A percentile compares a stretch with the other conserved stretches of the same genome.
phyloP scores from a whole-genome alignment of 2,888 invertebrate species.

The Lycaena phlaeas region DNA sequence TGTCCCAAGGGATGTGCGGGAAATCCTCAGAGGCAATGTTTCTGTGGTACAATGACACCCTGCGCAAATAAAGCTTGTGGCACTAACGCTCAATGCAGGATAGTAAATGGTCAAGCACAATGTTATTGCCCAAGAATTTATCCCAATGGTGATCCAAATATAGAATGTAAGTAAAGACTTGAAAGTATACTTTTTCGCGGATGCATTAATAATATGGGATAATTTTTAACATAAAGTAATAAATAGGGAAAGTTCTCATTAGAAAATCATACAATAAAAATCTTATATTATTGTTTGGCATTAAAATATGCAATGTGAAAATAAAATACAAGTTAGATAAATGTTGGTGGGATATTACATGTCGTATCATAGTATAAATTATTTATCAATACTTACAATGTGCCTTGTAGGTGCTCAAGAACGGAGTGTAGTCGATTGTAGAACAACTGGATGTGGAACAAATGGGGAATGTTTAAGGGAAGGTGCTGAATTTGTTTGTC shows the following conservation, averaged over 20 bases:
- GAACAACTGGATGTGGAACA: constrained; percentile 86
- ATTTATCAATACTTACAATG: neutral
- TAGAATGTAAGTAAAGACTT: constrained; percentile 83
- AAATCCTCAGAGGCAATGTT: constrained; percentile 85
- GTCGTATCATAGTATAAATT: too few relatives aligned
- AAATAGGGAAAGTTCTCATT: too few relatives aligned
- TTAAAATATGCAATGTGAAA: neutral
- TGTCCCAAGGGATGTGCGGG: constrained; percentile 87
- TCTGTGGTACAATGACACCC: constrained; percentile 82
- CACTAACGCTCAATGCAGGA: constrained; percentile 84
- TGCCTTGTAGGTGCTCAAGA: constrained; percentile 72
- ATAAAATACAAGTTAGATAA: too few relatives aligned
- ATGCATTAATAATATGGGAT: too few relatives aligned
- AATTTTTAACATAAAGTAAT: too few relatives aligned
- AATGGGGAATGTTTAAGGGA: constrained; percentile 91
- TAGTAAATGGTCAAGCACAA: constrained; percentile 79
- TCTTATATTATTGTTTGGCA: too few relatives aligned
- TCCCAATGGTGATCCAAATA: constrained; percentile 88
- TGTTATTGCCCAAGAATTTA: constrained; percentile 89
- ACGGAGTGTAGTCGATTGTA: constrained; percentile 80
- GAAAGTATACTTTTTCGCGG: too few relatives aligned
- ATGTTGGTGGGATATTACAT: too few relatives aligned
- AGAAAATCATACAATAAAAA: too few relatives aligned
- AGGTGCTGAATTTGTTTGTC: constrained; percentile 87
- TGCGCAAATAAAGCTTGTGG: constrained; percentile 88